These are phyloP conservation scores for Conus betulinus DNA, from an alignment of 1,140 invertebrate genomes.

Conservation along the genomic window DNA sequence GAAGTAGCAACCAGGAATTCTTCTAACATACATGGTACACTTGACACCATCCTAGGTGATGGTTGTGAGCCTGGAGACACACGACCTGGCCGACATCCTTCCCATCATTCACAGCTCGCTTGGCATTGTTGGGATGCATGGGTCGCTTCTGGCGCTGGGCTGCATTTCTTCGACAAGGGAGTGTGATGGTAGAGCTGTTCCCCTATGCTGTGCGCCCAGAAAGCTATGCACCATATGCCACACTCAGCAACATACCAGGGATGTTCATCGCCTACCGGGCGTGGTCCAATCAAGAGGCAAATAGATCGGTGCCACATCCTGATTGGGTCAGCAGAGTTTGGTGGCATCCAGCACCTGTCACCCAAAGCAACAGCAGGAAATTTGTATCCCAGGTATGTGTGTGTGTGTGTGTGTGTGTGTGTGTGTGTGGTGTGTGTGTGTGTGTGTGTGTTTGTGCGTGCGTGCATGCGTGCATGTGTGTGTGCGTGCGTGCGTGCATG, in stretches of 20 bases:
- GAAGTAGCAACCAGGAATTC: too few species aligned
- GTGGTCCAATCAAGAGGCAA: slow-evolving; percentile 74
- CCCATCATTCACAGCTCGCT: slow-evolving; percentile 62
- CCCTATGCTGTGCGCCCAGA: slow-evolving; percentile 76
- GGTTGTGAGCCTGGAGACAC: slow-evolving; percentile 65
- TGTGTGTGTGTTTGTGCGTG: background rate
- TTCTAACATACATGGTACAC: too few species aligned
- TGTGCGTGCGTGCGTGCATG: background rate
- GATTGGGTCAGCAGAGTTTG: slow-evolving; percentile 66
- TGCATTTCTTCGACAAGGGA: slow-evolving; percentile 96
- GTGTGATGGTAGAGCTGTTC: slow-evolving; percentile 94
- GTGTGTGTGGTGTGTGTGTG: background rate
- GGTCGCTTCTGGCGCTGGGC: slow-evolving; percentile 94
- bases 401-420: too few species aligned
- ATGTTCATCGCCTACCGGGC: slow-evolving; percentile 72
- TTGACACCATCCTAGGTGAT: slow-evolving; percentile 12
- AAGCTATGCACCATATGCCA: slow-evolving; percentile 77
- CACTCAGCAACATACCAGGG: slow-evolving; percentile 69
- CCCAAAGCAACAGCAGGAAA: slow-evolving; percentile 66
- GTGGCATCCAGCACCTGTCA: slow-evolving; percentile 76
- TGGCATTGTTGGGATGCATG: slow-evolving; percentile 97
- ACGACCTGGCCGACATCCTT: slow-evolving; percentile 71
- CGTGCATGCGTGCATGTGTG: too few species aligned
- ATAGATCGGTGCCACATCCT: slow-evolving; percentile 73
- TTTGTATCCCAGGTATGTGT: slow-evolving; percentile 51